A percentile compares a stretch with the other conserved stretches of the same genome.
phyloP scores from a whole-genome alignment of 2,888 invertebrate species.

The Tipula helvola region DNA sequence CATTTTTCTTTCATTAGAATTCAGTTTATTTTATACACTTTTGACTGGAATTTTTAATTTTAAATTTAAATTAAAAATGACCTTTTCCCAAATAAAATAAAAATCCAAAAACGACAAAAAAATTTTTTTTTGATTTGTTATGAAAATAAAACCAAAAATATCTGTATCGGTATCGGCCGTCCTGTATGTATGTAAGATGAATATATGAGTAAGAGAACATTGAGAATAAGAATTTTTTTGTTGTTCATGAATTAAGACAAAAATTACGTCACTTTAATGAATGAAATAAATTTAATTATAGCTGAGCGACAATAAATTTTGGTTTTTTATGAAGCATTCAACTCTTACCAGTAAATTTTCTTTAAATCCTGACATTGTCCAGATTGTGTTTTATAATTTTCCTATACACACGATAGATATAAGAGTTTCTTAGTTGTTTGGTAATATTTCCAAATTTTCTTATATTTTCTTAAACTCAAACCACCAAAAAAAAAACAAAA shows the following conservation, averaged over 20 bases:
- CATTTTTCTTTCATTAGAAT: not conserved
- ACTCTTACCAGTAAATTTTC: constrained; percentile 9
- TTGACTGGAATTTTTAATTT: not conserved
- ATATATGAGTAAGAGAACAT: not conserved
- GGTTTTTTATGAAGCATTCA: not conserved
- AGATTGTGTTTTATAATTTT: not conserved
- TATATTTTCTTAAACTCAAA: not conserved
- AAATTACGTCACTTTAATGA: constrained; percentile 6
- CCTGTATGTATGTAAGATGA: not conserved
- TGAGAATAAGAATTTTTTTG: not conserved
- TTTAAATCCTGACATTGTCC: not conserved
- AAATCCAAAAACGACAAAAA: not conserved
- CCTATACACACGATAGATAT: not conserved
- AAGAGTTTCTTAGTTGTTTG: not conserved
- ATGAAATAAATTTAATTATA: not conserved
- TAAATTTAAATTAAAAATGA: not conserved
- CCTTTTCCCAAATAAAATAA: not conserved
- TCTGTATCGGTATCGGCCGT: not conserved
- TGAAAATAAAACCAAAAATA: not conserved
- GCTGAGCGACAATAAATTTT: not conserved
- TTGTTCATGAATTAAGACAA: not conserved
- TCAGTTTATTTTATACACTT: not conserved
- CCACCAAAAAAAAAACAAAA: not conserved
- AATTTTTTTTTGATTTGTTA: not conserved
- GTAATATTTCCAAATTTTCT: not conserved